Conservation (phyloP, 2,113 vertebrate species). For the Plecturocebus donacophilus region DNA sequence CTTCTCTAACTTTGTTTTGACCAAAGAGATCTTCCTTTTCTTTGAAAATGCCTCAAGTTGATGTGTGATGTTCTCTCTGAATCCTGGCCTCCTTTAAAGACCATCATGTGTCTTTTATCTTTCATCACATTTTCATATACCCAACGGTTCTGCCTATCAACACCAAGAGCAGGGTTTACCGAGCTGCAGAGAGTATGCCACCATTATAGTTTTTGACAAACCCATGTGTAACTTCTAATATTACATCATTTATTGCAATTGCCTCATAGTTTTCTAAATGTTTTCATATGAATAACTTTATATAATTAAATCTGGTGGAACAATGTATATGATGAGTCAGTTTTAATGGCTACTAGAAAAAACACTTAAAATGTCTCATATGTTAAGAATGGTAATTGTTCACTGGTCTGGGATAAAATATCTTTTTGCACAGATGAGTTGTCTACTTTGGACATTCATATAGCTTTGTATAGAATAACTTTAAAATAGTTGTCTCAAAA, state of each 20-base stretch:
- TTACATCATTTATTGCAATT: neutral
- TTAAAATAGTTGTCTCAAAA: neutral
- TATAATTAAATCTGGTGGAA: neutral
- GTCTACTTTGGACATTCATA: neutral
- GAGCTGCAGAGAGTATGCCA: neutral
- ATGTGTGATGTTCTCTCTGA: neutral
- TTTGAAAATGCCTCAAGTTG: neutral
- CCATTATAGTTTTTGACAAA: neutral
- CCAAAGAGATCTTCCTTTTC: neutral
- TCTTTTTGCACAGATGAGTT: neutral
- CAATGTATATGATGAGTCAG: neutral
- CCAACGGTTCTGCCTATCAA: accelerated
- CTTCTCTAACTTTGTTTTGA: neutral
- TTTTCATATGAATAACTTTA: neutral
- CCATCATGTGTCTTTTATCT: neutral
- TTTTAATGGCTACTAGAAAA: neutral
- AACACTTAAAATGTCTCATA: neutral
- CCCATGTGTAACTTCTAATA: neutral
- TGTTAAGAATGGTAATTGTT: neutral
- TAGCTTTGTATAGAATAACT: neutral
- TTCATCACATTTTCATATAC: neutral
- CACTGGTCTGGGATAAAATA: neutral
- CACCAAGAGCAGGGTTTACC: neutral
- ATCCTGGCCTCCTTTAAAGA: neutral
- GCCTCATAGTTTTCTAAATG: neutral